Evolutionary conservation across 2,113 vertebrate genomes (phyloP), one percentile per base, ranked within the genome.

Genomic region (Helogale parvula): DNA sequence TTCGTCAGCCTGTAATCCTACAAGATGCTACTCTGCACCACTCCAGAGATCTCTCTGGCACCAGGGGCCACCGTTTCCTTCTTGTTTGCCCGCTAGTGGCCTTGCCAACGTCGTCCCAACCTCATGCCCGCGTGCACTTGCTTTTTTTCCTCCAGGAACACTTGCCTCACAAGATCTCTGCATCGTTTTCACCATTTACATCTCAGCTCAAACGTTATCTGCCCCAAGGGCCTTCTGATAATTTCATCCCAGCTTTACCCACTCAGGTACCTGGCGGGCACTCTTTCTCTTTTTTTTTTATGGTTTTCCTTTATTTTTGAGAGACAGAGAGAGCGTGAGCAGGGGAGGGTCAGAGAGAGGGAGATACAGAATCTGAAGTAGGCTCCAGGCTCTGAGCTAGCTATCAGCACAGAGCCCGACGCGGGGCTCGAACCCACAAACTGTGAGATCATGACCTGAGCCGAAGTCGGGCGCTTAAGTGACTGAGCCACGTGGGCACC

Each of bases 181-280:
- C 19, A 17, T 74, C 16, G 15, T 57, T 88, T 33, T 57, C 41
- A 69, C 82, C 41, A 41, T 11, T 69, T 19, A 87, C 74, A 27
- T 69, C 80, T 94, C 92, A 88, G 63, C 27, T 71, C 95, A 50
- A 83, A 52, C 4, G 23, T 9, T 74, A 72, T 33, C 68, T 50
- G 77, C 27, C 16, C 35, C 57, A 27, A 86, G 45, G n/a, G 47
- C 21, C 33, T 96, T 90, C 23, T n/a, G 50, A 52, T 84, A 1
- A 88, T 57, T 68, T 74, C 72, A 87, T 50, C 71, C 38, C 52
- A n/a, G 47, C 17, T 23, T 19, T 11, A 29, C n/a, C 33, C 2
- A 15, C 4, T 11, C 47, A 21, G 5, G 38, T 3, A 25, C 47
- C 17, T 33, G 25, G 41, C 15, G 15, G 41, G 57, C 21, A 54